Evolutionary conservation across 2,888 invertebrate genomes (phyloP).

Genomic region (Ptychoptera albimana): DNA sequence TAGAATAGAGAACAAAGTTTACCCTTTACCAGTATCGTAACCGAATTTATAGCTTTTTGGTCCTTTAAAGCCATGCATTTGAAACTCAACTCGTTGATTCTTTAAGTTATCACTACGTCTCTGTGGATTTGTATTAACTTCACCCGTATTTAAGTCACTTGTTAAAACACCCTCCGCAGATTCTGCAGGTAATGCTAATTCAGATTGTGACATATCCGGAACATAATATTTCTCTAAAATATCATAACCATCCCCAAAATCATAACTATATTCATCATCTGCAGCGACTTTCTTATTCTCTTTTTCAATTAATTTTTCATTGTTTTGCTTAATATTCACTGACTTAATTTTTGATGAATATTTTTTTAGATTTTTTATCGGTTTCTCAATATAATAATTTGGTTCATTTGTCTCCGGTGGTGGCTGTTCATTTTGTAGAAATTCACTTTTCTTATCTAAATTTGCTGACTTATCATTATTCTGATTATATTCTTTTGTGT

Average conservation of each 20-base stretch:
- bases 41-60: slow-evolving; percentile 73
- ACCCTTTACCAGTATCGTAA: slow-evolving; percentile 74
- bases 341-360: background rate
- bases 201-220: background rate
- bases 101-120: slow-evolving; percentile 2
- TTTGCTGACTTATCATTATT: too few species aligned
- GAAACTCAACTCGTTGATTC: slow-evolving; percentile 40
- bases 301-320: background rate
- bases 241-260: background rate
- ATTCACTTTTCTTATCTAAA: background rate
- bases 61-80: slow-evolving; percentile 67
- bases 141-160: background rate
- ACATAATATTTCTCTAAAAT: background rate
- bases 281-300: background rate
- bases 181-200: background rate
- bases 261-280: background rate
- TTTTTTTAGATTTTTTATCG: background rate
- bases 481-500: too few species aligned
- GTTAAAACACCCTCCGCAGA: background rate
- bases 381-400: slow-evolving; percentile 8
- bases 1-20: slow-evolving; percentile 14
- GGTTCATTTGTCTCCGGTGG: slow-evolving; percentile 6
- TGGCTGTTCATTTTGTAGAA: slow-evolving; percentile 1
- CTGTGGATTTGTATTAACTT: background rate
- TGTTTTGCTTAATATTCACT: background rate